These are phyloP conservation scores for Pelecanus crispus DNA, from an alignment of 2,113 vertebrate genomes.

Conservation along the genomic window DNA sequence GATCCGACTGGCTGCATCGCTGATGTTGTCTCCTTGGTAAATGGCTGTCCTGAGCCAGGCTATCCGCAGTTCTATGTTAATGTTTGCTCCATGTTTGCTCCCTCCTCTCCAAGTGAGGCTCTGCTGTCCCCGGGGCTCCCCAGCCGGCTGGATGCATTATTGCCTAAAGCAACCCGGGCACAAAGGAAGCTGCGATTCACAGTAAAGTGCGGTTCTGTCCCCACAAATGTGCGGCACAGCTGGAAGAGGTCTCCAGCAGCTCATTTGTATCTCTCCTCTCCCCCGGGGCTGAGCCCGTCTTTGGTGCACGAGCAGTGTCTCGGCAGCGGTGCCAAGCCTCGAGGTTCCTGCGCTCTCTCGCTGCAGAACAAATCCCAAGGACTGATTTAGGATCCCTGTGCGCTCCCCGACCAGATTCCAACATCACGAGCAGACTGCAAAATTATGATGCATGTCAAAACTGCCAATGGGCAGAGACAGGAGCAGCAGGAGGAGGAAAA, in stretches of 20 bases:
- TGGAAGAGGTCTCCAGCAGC: neutral
- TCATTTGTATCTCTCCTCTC: neutral
- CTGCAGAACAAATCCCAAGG: neutral
- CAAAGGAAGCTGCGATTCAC: neutral
- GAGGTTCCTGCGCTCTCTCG: neutral
- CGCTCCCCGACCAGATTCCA: neutral
- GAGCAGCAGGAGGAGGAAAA: neutral
- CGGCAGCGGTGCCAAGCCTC: neutral
- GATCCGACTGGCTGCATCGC: rapidly evolving
- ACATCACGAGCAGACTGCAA: neutral
- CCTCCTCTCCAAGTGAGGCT: neutral
- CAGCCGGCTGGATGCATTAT: neutral
- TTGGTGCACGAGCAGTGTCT: neutral
- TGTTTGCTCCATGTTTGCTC: rapidly evolving
- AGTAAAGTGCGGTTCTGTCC: neutral
- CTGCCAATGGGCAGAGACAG: neutral
- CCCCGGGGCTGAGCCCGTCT: neutral
- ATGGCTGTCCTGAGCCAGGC: neutral
- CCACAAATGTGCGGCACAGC: neutral
- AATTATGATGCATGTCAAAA: neutral
- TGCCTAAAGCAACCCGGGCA: neutral
- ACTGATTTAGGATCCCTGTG: neutral
- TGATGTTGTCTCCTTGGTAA: rapidly evolving
- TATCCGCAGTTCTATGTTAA: neutral
- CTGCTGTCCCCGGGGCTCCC: neutral